Evolutionary conservation across 2,113 vertebrate genomes (phyloP).

Genomic region (Acanthochromis polyacanthus): DNA sequence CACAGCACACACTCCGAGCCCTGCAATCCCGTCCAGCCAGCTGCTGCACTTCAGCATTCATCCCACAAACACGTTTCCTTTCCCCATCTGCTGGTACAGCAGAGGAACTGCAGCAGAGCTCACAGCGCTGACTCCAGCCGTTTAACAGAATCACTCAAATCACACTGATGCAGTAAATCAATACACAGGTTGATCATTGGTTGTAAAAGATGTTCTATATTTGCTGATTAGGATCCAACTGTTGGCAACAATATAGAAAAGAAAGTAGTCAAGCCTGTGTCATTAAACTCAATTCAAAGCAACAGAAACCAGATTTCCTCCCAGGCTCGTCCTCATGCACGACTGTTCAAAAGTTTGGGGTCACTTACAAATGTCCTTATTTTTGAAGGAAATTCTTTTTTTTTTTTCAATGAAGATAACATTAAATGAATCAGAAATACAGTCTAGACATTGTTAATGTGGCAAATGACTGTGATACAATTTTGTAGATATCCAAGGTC

Average conservation of each 20-base stretch:
- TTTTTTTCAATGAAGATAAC: too few relatives aligned
- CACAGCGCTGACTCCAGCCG: background rate
- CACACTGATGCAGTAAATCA: too few relatives aligned
- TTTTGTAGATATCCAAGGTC: too few relatives aligned
- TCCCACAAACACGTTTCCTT: constrained; percentile 72
- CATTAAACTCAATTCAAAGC: background rate
- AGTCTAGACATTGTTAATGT: too few relatives aligned
- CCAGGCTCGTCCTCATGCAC: background rate
- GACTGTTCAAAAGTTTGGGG: too few relatives aligned
- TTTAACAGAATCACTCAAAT: background rate
- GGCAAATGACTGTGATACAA: too few relatives aligned
- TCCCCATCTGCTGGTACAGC: constrained; percentile 80
- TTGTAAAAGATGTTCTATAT: background rate
- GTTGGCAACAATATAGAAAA: background rate
- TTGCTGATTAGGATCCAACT: background rate
- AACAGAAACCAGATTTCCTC: background rate
- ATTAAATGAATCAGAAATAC: too few relatives aligned
- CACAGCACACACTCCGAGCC: background rate
- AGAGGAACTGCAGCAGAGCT: constrained; percentile 58
- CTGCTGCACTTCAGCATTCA: constrained; percentile 22
- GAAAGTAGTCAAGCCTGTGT: background rate
- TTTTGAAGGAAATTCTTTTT: too few relatives aligned
- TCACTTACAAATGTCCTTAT: too few relatives aligned
- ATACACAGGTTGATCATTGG: too few relatives aligned
- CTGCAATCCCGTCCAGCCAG: background rate